phyloP scores from a whole-genome alignment of 2,113 vertebrate genomes.

The Onychostoma macrolepis region DNA sequence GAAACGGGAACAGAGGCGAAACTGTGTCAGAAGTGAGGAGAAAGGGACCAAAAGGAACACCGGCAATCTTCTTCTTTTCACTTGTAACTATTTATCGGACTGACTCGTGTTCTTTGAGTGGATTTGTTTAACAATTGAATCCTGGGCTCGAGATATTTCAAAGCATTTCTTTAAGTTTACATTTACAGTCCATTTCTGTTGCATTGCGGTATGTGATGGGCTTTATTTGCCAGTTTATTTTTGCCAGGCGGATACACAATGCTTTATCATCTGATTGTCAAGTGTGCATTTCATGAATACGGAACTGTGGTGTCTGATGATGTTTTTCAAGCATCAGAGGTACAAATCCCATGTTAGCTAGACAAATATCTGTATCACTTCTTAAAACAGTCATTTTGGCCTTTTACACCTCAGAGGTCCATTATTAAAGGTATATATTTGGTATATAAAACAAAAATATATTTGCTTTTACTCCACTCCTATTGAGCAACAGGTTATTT shows the following conservation, averaged over 20 bases:
- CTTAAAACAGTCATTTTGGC: background rate
- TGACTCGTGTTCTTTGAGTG: conserved; percentile 51
- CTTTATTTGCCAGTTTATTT: conserved; percentile 1
- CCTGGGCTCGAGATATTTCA: conserved; percentile 24
- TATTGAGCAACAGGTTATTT: background rate
- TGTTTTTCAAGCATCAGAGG: background rate
- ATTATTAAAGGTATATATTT: background rate
- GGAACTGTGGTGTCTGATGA: background rate
- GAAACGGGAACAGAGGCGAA: conserved; percentile 8
- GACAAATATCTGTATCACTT: background rate
- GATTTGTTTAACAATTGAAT: conserved; percentile 34
- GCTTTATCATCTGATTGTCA: background rate
- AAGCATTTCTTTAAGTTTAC: conserved; percentile 24
- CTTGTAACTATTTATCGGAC: conserved; percentile 51
- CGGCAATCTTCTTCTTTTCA: conserved; percentile 27
- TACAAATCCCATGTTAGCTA: background rate
- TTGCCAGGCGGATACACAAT: background rate
- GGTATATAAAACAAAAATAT: background rate
- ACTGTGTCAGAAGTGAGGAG: conserved; percentile 12
- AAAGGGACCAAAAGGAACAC: background rate
- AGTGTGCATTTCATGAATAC: background rate
- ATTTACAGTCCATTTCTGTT: background rate
- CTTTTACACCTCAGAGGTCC: background rate
- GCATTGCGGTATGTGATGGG: background rate
- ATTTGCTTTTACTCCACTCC: background rate